phyloP scores from a whole-genome alignment of 2,113 vertebrate genomes.

The Addax nasomaculatus region DNA sequence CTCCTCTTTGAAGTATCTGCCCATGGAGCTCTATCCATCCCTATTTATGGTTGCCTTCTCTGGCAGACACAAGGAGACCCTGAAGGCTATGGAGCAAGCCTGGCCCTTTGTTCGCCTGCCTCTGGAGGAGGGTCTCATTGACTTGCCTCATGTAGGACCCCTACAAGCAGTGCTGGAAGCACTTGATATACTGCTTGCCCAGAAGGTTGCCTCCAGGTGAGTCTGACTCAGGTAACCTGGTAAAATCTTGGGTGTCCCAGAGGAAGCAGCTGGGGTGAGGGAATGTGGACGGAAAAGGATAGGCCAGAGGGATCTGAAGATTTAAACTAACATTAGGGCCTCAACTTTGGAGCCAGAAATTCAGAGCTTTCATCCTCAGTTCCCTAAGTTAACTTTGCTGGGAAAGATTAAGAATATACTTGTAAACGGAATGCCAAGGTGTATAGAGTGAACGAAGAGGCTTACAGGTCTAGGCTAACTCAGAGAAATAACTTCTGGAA shows the following conservation, averaged over 20 bases:
- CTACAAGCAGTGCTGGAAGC: not conserved
- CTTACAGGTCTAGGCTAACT: not conserved
- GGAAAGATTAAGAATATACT: too few relatives aligned
- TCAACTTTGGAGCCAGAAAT: too few relatives aligned
- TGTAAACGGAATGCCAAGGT: too few relatives aligned
- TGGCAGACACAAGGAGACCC: fast-evolving
- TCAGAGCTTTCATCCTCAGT: too few relatives aligned
- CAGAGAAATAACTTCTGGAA: not conserved
- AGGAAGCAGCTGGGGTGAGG: too few relatives aligned
- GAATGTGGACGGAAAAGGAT: too few relatives aligned
- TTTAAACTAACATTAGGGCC: too few relatives aligned
- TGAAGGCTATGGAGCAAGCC: not conserved
- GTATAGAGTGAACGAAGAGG: too few relatives aligned
- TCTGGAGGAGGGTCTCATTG: too few relatives aligned
- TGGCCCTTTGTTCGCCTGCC: too few relatives aligned
- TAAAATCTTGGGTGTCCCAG: not conserved
- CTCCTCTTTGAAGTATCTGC: not conserved
- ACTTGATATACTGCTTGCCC: not conserved
- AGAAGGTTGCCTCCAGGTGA: not conserved
- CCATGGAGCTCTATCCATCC: not conserved
- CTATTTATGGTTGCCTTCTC: not conserved
- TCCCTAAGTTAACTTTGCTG: too few relatives aligned
- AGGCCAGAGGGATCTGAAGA: not conserved
- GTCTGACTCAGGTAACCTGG: not conserved
- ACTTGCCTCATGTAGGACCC: too few relatives aligned